phyloP scores from a whole-genome alignment of 2,113 vertebrate genomes.

The Miniopterus natalensis region DNA sequence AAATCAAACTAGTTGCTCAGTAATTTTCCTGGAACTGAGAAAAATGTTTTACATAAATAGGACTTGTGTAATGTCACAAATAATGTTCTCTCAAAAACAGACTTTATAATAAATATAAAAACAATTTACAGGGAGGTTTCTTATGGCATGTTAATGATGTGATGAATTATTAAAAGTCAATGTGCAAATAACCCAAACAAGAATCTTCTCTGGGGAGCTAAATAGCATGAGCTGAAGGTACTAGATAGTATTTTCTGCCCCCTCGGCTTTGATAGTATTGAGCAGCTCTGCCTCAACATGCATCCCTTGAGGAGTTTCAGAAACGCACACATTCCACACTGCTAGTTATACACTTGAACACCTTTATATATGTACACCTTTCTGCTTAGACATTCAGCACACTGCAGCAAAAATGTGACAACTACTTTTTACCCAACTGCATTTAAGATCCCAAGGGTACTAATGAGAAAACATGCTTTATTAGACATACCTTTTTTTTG shows the following conservation, averaged over 20 bases:
- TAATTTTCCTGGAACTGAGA: constrained; percentile 18
- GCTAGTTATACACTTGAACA: neutral
- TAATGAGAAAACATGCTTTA: neutral
- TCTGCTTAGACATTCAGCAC: neutral
- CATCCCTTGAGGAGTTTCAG: neutral
- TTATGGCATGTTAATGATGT: neutral
- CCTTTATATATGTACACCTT: neutral
- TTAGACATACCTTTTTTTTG: neutral
- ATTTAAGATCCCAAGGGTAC: neutral
- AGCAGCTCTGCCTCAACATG: neutral
- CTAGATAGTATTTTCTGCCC: neutral
- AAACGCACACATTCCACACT: neutral
- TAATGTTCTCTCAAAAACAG: constrained; percentile 3
- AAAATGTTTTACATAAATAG: constrained; percentile 48
- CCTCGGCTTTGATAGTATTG: neutral
- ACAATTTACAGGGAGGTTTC: neutral
- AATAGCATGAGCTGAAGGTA: neutral
- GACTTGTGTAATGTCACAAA: neutral
- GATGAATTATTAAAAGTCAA: constrained; percentile 60
- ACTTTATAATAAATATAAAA: neutral
- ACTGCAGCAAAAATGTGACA: neutral
- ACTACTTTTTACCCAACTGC: neutral
- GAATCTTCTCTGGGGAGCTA: neutral
- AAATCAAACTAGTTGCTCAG: constrained; percentile 28
- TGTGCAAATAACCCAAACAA: neutral